Evolutionary conservation across 2,888 invertebrate genomes (phyloP), one percentile per base, ranked within the genome.

Genomic region (Agrochola macilenta): DNA sequence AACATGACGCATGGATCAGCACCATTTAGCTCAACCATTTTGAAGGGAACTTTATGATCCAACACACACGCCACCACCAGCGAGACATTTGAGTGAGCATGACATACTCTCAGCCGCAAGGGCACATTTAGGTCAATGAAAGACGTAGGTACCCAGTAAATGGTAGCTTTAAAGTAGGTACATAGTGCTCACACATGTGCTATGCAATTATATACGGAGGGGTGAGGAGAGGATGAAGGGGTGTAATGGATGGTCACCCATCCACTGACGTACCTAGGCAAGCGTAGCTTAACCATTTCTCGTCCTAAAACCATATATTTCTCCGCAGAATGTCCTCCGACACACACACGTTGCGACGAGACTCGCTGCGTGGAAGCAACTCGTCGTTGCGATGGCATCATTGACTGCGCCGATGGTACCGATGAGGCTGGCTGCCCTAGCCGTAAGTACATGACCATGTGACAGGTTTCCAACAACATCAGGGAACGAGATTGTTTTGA

Each of bases 391-490:
- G 97, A 98, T 91, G 96, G 97, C 23, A 63, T 86, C 9, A 80
- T 70, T 3, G 97, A 98, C 91, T 98, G 98, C 95, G 26, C 94
- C 17, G 98, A 98, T 89, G 97, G 97, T 26, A 97, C 97, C 5
- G 98, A 98, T 89, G 98, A 98, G 92, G 92, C 94, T 7, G 96
- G 97, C 88, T 98, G 98, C 89, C 90, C 79, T 5, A 70, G 71
- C 14, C 85, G 93, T 93, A 86, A 92, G 93, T 91, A 71, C 61
- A 61, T 26, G 5, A n/a, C 23, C n/a, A 54, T 71, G 12, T 68
- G 30, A 72, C 69, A 80, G 79, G 43, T 74, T 80, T 26, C 7
- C 49, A n/a, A 17, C 23, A 46, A 14, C 63, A 63, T 61, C 35
- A 35, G 35, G 12, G 63, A 35, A 63, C 12, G 17, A 69, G 69